Conservation (phyloP, 1,140 invertebrate species). For the Polyergus mexicanus region DNA sequence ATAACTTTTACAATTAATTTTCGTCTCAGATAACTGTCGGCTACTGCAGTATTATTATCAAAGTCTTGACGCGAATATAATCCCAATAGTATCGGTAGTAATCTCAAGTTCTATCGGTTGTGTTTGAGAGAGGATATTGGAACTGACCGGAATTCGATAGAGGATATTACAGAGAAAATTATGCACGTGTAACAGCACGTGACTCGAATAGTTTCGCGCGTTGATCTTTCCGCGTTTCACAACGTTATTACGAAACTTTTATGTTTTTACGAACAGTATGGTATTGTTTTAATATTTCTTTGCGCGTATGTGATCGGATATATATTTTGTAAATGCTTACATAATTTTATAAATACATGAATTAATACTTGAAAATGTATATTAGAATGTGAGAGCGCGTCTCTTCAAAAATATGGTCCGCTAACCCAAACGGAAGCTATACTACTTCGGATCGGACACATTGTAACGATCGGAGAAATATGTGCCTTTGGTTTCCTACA, state of each 20-base stretch:
- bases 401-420: neutral
- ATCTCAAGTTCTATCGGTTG: conserved; percentile 38
- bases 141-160: conserved; percentile 45
- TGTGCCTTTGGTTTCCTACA: neutral
- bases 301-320: neutral
- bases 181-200: conserved; percentile 43
- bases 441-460: neutral
- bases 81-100: neutral
- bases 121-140: conserved; percentile 18
- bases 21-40: neutral
- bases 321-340: neutral
- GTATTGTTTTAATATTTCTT: neutral
- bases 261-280: neutral
- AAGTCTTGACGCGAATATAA: neutral
- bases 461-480: neutral
- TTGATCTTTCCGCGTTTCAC: conserved; percentile 2
- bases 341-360: neutral
- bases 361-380: neutral
- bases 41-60: conserved; percentile 20
- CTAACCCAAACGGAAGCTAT: neutral
- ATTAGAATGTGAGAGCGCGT: neutral
- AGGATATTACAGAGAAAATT: conserved; percentile 45
- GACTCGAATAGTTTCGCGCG: conserved; percentile 20
- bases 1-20: conserved; percentile 21
- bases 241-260: conserved; percentile 45